These are phyloP conservation scores for Cerceris rybyensis DNA, from an alignment of 2,888 invertebrate species.

Conservation along the genomic window DNA sequence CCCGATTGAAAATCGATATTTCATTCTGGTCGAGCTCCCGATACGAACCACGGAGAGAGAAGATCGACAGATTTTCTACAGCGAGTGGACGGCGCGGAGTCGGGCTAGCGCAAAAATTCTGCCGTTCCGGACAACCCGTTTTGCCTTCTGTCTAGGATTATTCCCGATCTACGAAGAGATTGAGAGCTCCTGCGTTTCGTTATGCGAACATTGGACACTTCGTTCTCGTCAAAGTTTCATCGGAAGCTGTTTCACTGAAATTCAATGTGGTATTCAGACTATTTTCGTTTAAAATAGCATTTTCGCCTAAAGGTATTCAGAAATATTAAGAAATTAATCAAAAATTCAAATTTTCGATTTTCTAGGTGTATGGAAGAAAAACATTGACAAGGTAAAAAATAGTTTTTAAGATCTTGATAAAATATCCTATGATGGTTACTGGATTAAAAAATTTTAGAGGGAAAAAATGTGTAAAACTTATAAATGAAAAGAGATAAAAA, in stretches of 20 bases:
- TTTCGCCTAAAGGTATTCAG: too few relatives aligned
- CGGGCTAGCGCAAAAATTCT: conserved; percentile 53
- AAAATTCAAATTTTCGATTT: too few relatives aligned
- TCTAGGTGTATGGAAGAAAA: too few relatives aligned
- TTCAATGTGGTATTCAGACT: neutral
- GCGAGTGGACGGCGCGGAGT: conserved; percentile 38
- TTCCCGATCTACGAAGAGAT: conserved; percentile 33
- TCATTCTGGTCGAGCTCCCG: conserved; percentile 66
- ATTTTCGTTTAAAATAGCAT: neutral
- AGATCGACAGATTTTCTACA: conserved; percentile 61
- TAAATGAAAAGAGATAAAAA: too few relatives aligned
- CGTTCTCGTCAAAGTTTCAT: neutral
- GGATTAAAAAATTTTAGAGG: too few relatives aligned
- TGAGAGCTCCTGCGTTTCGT: conserved; percentile 2
- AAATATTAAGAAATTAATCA: too few relatives aligned
- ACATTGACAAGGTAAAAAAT: too few relatives aligned
- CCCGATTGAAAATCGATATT: conserved; percentile 76
- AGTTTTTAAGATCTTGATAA: too few relatives aligned
- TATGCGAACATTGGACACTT: conserved; percentile 3
- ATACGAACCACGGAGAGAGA: conserved; percentile 43
- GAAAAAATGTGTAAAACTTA: too few relatives aligned
- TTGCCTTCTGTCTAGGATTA: conserved; percentile 51
- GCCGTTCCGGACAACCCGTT: conserved; percentile 42
- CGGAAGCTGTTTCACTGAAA: neutral
- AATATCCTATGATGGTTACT: too few relatives aligned